phyloP scores from a whole-genome alignment of 2,797 vertebrate genomes.

The Numenius phaeopus region DNA sequence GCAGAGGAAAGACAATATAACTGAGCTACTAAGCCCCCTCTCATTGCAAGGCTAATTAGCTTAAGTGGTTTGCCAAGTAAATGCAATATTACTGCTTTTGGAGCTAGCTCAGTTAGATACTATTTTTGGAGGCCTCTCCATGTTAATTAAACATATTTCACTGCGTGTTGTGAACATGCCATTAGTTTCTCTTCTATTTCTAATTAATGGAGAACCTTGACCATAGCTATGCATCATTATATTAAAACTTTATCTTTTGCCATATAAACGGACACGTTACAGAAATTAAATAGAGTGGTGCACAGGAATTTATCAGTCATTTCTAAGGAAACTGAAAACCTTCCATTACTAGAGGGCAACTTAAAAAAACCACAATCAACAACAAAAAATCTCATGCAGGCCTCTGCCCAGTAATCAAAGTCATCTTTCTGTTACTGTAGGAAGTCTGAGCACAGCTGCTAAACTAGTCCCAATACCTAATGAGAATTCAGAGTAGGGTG shows the following conservation, averaged over 20 bases:
- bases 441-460: neutral
- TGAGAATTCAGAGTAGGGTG: neutral
- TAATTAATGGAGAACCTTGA: constrained; percentile 61
- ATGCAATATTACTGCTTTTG: constrained; percentile 64
- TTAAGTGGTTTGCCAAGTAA: constrained; percentile 69
- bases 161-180: constrained; percentile 55
- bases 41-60: constrained; percentile 62
- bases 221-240: neutral
- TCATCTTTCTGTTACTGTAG: neutral
- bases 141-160: constrained; percentile 68
- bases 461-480: neutral
- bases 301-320: neutral
- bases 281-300: neutral
- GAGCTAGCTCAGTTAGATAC: constrained; percentile 60
- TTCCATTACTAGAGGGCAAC: neutral
- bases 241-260: constrained; percentile 30
- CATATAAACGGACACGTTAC: neutral
- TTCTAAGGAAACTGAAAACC: neutral
- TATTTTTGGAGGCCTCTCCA: constrained; percentile 70
- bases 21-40: constrained; percentile 26
- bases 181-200: constrained; percentile 58
- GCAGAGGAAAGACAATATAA: constrained; percentile 36
- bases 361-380: neutral
- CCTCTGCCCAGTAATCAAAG: neutral
- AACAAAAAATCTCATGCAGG: neutral